These are phyloP conservation scores for Leptarthrus brevirostris DNA, from an alignment of 2,888 invertebrate species.

Conservation along the genomic window DNA sequence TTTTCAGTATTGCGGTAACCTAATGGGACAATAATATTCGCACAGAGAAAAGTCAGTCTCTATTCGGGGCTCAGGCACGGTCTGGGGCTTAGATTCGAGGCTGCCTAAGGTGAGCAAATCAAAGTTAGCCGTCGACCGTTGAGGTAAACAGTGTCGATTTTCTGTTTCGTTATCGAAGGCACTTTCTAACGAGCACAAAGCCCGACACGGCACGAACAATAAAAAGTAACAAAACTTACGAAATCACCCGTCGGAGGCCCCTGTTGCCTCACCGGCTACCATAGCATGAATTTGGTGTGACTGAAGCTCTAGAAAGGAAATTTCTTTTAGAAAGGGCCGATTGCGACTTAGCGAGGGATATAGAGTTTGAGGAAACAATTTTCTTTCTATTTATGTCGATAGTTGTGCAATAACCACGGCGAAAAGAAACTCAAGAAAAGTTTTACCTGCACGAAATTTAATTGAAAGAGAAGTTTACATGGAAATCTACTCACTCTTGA, in stretches of 20 bases:
- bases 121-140: constrained; percentile 22
- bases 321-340: constrained; percentile 37
- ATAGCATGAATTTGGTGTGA: constrained; percentile 25
- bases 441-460: constrained; percentile 42
- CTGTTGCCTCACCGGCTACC: constrained; percentile 33
- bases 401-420: constrained; percentile 31
- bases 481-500: constrained; percentile 33
- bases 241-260: constrained; percentile 25
- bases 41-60: background rate
- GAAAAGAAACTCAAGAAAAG: constrained; percentile 40
- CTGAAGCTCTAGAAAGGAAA: constrained; percentile 43
- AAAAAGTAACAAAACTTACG: constrained; percentile 41
- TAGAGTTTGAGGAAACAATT: constrained; percentile 36
- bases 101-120: constrained; percentile 27
- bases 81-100: background rate
- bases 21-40: constrained; percentile 18
- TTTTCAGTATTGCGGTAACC: background rate
- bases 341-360: constrained; percentile 13
- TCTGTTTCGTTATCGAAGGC: constrained; percentile 32
- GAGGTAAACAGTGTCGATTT: constrained; percentile 23
- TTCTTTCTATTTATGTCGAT: constrained; percentile 38
- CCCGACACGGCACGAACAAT: constrained; percentile 18
- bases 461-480: constrained; percentile 36
- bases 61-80: background rate
- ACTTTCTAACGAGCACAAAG: constrained; percentile 42